Base-by-base conservation (phyloP, 2,113 vertebrate species). In the Nerophis lumbriciformis region DNA sequence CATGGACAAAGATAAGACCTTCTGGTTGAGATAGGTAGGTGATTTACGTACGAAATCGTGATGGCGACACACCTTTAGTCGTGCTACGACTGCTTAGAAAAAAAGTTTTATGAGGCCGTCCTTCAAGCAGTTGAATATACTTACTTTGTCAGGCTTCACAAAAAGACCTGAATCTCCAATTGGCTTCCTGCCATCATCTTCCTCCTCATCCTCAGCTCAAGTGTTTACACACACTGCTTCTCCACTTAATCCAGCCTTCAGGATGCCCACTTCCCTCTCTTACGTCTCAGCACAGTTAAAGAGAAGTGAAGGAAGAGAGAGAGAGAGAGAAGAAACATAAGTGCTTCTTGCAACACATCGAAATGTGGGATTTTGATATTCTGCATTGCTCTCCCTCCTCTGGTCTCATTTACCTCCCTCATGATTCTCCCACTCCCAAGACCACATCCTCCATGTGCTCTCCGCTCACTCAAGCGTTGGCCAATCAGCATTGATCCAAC, bases 401-500 rank as follows among this genome's bases (percentile, higher is more conserved):
- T 62, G 59, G 35, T 53, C 49, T 53, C 62, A 16, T 37, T 47
- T 48, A 45, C 19, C 47, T 56, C 10, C 48, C 44, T 65, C 51
- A 19, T 19, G 58, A 50, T 48, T 48, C 45, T 35, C 9, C 60
- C 57, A 58, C 9, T 39, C 47, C 45, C 19, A 55, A 48, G 67
- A 54, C 42, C 49, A 59, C 47, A 57, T 77, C 19, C 69, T 70
- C 75, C 50, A 68, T 78, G 76, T 76, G 61, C 73, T 71, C 70
- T 60, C 45, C 1, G 63, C 68, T 80, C 76, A 73, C 66, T 76
- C 63, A 64, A 76, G 77, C 68, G 57, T 80, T 19, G 61, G 72
- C 72, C 61, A 21, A 55, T 51, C 65, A 60, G 68, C 68, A 88
- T 89, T 75, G 87, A 90, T 91, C 81, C 83, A 83, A 81, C 85